A percentile compares a stretch with the other conserved stretches of the same genome.
Conservation (phyloP, 2,113 vertebrate species). For the Oncorhynchus kisutch region DNA sequence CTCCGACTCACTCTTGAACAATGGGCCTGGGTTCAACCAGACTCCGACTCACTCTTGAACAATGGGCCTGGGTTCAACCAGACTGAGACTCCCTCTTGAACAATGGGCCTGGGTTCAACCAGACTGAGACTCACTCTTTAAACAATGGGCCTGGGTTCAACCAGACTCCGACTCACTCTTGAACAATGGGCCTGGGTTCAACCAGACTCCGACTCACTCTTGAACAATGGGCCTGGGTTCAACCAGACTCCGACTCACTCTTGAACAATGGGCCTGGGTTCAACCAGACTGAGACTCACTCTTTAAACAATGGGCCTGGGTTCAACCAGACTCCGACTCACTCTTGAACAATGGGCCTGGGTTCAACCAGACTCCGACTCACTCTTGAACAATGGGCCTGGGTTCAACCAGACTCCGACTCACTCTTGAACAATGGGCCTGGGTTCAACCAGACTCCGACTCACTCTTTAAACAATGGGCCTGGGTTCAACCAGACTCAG, state of each 20-base stretch:
- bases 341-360: neutral
- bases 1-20: neutral
- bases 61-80: neutral
- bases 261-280: constrained; percentile 3
- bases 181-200: neutral
- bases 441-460: neutral
- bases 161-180: neutral
- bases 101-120: neutral
- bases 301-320: neutral
- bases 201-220: neutral
- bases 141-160: neutral
- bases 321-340: neutral
- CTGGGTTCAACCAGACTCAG: neutral
- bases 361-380: neutral
- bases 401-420: too few species aligned
- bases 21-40: neutral
- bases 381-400: too few species aligned
- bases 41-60: too few species aligned
- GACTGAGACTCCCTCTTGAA: too few species aligned
- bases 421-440: neutral
- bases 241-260: too few species aligned
- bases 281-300: neutral
- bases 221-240: neutral
- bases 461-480: neutral
- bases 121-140: neutral